phyloP scores from a whole-genome alignment of 2,888 invertebrate species.

The Diarsia dahlii region DNA sequence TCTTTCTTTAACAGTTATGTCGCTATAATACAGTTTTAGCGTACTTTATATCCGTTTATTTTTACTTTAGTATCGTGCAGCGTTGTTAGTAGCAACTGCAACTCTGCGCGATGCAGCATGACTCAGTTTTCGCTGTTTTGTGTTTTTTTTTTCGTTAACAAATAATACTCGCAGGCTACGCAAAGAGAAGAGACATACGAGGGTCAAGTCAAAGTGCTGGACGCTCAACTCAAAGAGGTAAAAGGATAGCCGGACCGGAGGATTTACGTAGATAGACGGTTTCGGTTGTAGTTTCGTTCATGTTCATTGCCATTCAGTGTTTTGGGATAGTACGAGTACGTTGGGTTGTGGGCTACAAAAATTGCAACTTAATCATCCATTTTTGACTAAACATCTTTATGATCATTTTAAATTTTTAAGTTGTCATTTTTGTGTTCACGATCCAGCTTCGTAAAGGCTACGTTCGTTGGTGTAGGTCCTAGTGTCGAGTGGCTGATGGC shows the following conservation, averaged over 20 bases:
- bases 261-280: slow-evolving; percentile 83
- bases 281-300: slow-evolving; percentile 85
- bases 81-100: slow-evolving; percentile 66
- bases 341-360: slow-evolving; percentile 60
- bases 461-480: slow-evolving; percentile 84
- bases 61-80: slow-evolving; percentile 72
- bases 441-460: slow-evolving; percentile 74
- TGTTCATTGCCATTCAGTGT: slow-evolving; percentile 84
- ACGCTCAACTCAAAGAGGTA: slow-evolving; percentile 98
- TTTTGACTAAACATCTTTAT: neutral
- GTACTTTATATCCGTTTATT: slow-evolving; percentile 61
- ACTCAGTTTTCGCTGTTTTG: slow-evolving; percentile 83
- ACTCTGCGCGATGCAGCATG: slow-evolving; percentile 76
- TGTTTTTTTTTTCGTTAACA: slow-evolving; percentile 83
- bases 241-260: slow-evolving; percentile 79
- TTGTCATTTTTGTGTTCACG: slow-evolving; percentile 65
- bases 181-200: slow-evolving; percentile 98
- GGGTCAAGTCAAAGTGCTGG: slow-evolving; percentile 97
- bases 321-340: slow-evolving; percentile 75
- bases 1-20: slow-evolving; percentile 73
- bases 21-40: slow-evolving; percentile 73
- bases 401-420: slow-evolving; percentile 31
- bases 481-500: slow-evolving; percentile 82
- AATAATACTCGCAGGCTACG: slow-evolving; percentile 94
- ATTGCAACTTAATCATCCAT: slow-evolving; percentile 61